Evolutionary conservation across 2,113 vertebrate genomes (phyloP), one percentile per base, ranked within the genome.

Genomic region (Notothenia rossii): DNA sequence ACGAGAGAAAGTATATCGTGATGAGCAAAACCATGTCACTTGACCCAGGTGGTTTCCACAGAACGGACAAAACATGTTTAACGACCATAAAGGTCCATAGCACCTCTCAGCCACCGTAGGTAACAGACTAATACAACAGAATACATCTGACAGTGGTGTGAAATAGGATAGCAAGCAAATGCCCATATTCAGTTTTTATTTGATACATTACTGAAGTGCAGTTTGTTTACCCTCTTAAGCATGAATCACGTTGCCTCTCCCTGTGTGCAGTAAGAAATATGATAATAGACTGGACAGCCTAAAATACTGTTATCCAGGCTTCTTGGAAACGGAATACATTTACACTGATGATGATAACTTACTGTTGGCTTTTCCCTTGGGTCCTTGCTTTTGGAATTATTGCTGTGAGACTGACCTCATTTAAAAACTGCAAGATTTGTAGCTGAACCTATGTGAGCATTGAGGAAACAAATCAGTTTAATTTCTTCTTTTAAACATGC

Each of bases 161-260:
- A 29, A 72, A 65, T 48, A 60, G 0, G 14, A 54, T 6, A 33
- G 43, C 15, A 56, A 74, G n/a, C 29, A 55, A 15, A 76, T 4
- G 7, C 9, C 58, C n/a, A 12, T 7, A 40, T 64, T 17, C 43
- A 29, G 29, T 25, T 72, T 70, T 55, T 66, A 62, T 20, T 46
- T 29, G 65, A 75, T 46, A 25, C 58, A 67, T 50, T 8, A 75
- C 14, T 29, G 1, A 11, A 40, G 53, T 45, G 54, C 69, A 55
- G 75, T 58, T 75, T 77, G 25, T 55, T 66, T 64, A 46, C 11
- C 59, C 33, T 79, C 50, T n/a, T n/a, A 55, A 40, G 40, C 15
- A 53, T 71, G 22, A 65, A 17, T 75, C 53, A 69, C 48, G 51
- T 46, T 36, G 20, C 17, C 18, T 59, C 45, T 79, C 45, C 13